These are phyloP conservation scores for Sebastes nivosus DNA, from an alignment of 2,797 vertebrate genomes.

Conservation along the genomic window DNA sequence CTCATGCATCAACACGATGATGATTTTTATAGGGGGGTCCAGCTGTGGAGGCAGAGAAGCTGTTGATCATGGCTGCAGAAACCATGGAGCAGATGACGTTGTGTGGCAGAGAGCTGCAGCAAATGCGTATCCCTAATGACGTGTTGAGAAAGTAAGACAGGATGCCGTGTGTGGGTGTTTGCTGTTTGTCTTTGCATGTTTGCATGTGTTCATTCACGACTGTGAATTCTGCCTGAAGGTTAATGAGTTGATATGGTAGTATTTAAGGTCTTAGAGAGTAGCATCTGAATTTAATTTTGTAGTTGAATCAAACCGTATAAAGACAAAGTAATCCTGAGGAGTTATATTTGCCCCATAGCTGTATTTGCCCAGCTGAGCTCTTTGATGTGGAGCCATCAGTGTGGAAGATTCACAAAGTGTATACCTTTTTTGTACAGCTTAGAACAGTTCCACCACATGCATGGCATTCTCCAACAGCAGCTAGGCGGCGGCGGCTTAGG, in stretches of 20 bases:
- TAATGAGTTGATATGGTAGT: not conserved
- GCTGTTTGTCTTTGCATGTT: not conserved
- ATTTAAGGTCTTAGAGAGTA: not conserved
- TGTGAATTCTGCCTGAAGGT: not conserved
- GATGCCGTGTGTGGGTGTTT: not conserved
- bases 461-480: conserved; percentile 37
- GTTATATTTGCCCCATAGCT: not conserved
- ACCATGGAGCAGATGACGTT: conserved; percentile 58
- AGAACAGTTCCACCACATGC: conserved; percentile 49
- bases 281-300: not conserved
- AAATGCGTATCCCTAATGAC: conserved; percentile 55
- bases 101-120: conserved; percentile 53
- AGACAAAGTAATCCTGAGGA: not conserved
- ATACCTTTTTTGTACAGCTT: conserved; percentile 58
- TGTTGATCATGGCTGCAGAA: conserved; percentile 54
- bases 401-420: not conserved
- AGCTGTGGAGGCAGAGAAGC: conserved; percentile 56
- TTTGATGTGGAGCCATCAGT: conserved; percentile 1
- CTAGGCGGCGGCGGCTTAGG: not conserved
- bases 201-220: not conserved
- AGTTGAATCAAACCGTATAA: not conserved
- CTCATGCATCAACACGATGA: not conserved
- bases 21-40: conserved; percentile 64
- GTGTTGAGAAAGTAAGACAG: conserved; percentile 61
- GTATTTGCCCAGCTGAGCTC: not conserved